Percentiles rank a stretch among this genome's conserved stretches.
Conservation (phyloP, 2,113 vertebrate species). For the Paedocypris sp. region DNA sequence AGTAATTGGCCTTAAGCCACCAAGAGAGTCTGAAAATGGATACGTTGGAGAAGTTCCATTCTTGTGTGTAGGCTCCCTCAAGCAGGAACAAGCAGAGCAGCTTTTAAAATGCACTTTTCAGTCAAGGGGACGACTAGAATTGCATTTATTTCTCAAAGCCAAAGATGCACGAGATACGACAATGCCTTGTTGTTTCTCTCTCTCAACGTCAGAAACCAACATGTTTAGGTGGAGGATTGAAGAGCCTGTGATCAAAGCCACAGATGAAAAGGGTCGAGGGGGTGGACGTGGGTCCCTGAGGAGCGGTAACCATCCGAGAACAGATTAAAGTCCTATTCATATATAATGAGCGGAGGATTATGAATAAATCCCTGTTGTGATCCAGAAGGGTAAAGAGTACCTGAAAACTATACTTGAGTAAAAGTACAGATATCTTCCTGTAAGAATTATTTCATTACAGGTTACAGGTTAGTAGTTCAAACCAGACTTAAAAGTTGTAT, state of each 20-base stretch:
- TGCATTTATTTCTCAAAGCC: conserved; percentile 3
- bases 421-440: no score
- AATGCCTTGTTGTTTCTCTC: neutral
- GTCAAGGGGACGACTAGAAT: conserved; percentile 2
- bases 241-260: conserved; percentile 25
- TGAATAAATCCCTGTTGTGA: neutral
- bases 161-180: neutral
- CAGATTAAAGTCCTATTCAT: conserved; percentile 29
- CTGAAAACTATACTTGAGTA: no score
- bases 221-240: neutral
- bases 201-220: conserved; percentile 17
- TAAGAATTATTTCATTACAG: no score
- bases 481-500: no score
- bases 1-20: neutral
- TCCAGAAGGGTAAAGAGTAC: no score
- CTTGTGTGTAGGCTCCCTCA: neutral
- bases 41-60: no score
- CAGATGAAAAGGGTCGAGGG: conserved; percentile 20
- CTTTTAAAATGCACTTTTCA: conserved; percentile 19
- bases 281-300: conserved; percentile 5
- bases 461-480: no score
- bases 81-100: neutral
- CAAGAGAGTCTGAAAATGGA: neutral
- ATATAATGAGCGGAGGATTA: conserved; percentile 11
- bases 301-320: conserved; percentile 20